Conservation (phyloP, 2,113 vertebrate species). For the Cyphomyrus discorhynchus region DNA sequence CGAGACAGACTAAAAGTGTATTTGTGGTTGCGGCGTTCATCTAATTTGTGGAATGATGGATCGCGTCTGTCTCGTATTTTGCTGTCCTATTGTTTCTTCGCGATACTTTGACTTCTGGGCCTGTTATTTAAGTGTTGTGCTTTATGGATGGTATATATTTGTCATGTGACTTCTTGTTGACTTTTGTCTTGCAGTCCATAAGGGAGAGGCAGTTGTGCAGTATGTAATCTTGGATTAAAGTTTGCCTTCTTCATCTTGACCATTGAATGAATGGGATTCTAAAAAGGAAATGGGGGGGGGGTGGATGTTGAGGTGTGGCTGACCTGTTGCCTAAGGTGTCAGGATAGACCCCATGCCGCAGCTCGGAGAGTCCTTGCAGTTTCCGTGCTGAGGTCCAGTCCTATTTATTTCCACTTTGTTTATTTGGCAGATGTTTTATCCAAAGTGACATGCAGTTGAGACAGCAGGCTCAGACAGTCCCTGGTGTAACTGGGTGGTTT, state of each 20-base stretch:
- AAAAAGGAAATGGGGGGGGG: background rate
- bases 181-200: background rate
- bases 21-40: background rate
- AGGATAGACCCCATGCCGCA: background rate
- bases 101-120: background rate
- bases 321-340: background rate
- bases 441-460: background rate
- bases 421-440: background rate
- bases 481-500: background rate
- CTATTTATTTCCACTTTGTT: background rate
- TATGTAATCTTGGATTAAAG: background rate
- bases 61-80: background rate
- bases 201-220: background rate
- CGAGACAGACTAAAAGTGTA: background rate
- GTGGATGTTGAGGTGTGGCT: background rate
- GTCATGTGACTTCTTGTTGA: background rate
- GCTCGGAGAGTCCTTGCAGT: background rate
- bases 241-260: background rate
- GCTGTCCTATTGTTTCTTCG: background rate
- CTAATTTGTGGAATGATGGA: background rate
- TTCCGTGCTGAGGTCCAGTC: background rate
- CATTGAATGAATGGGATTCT: background rate
- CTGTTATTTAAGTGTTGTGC: background rate
- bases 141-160: background rate
- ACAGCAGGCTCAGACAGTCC: background rate